Percentiles rank a stretch among this genome's conserved stretches.
Conservation (phyloP, 2,888 invertebrate genomes). For the Platerodrilus igneus region DNA sequence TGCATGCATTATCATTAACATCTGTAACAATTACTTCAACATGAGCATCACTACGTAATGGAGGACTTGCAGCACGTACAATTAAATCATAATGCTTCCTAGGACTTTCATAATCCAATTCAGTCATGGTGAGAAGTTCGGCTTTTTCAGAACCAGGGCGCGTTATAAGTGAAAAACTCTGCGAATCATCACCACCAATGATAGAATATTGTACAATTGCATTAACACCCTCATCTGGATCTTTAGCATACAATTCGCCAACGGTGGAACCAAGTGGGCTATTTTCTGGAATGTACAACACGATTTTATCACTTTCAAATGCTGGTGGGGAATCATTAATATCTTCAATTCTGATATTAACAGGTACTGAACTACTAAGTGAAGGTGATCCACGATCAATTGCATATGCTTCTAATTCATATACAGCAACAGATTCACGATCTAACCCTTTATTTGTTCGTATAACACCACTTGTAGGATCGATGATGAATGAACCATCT, state of each 20-base stretch:
- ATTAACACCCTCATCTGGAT: constrained; percentile 89
- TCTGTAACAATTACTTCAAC: constrained; percentile 88
- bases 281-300: constrained; percentile 88
- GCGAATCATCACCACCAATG: constrained; percentile 87
- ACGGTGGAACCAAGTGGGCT: constrained; percentile 94
- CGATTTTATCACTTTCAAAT: constrained; percentile 83
- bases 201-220: constrained; percentile 92
- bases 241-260: constrained; percentile 82
- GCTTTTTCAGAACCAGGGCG: constrained; percentile 81
- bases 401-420: constrained; percentile 81
- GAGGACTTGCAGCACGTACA: constrained; percentile 86
- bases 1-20: constrained; percentile 92
- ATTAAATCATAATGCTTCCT: constrained; percentile 85
- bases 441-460: constrained; percentile 86
- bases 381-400: constrained; percentile 77
- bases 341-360: constrained; percentile 79
- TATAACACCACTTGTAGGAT: constrained; percentile 87
- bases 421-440: constrained; percentile 81
- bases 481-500: constrained; percentile 88
- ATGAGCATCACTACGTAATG: constrained; percentile 81
- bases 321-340: constrained; percentile 88
- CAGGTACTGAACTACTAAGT: constrained; percentile 55
- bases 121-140: constrained; percentile 82
- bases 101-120: constrained; percentile 93
- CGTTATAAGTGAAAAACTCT: constrained; percentile 76